Evolutionary conservation across 30 jellyfish, hydroid and myxozoan species (phyloP).

Genomic region (Haliclystus octoradiatus): DNA sequence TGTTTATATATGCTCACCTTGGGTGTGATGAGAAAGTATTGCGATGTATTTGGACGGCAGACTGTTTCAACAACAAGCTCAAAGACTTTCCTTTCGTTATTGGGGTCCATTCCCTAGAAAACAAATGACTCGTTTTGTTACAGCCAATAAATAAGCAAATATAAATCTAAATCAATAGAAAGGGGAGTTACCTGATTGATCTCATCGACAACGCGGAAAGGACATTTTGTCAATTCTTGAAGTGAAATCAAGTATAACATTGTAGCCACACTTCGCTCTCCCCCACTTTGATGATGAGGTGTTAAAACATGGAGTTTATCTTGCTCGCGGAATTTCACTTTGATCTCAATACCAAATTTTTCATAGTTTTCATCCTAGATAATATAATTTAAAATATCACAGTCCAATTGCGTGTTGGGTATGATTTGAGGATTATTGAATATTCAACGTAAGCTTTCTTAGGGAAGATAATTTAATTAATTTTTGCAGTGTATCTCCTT

Average conservation of each 20-base stretch:
- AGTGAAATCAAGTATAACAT: slow-evolving; percentile 84
- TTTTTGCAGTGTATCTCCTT: too few relatives aligned
- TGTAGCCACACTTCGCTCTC: slow-evolving; percentile 95
- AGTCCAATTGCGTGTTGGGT: neutral
- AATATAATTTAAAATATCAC: neutral
- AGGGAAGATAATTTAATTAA: too few relatives aligned
- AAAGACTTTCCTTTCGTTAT: slow-evolving; percentile 79
- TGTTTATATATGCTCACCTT: slow-evolving; percentile 63
- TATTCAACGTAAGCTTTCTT: too few relatives aligned
- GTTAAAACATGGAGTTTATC: slow-evolving; percentile 63
- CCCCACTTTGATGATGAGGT: slow-evolving; percentile 93
- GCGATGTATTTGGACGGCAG: slow-evolving; percentile 87
- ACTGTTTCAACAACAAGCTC: slow-evolving; percentile 93
- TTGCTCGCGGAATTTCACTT: slow-evolving; percentile 80
- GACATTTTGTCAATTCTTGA: slow-evolving; percentile 83
- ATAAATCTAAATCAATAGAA: too few relatives aligned
- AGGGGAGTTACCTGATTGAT: slow-evolving; percentile 88
- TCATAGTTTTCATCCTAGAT: slow-evolving; percentile 73
- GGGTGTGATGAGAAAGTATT: slow-evolving; percentile 89
- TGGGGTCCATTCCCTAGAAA: slow-evolving; percentile 93
- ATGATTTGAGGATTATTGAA: too few relatives aligned
- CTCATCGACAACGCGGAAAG: slow-evolving; percentile 92
- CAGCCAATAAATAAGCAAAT: too few relatives aligned
- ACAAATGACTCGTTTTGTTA: too few relatives aligned
- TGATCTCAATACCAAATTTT: slow-evolving; percentile 72